These are phyloP conservation scores for Dendroctonus valens DNA, from an alignment of 1,140 invertebrate species.

Conservation along the genomic window DNA sequence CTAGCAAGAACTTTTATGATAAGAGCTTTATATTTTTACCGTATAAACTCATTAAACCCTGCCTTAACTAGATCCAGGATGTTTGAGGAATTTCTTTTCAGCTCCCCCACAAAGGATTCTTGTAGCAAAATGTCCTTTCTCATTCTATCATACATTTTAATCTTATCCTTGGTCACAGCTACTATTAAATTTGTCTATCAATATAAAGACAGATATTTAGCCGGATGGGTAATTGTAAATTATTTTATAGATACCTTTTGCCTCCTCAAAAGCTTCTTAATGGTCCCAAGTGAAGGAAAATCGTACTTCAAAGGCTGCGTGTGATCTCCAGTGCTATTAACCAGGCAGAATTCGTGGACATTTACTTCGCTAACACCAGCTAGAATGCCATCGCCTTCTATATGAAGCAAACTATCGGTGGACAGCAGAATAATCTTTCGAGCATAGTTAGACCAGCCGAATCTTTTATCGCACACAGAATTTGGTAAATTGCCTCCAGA, in stretches of 20 bases:
- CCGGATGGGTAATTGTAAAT: too few species aligned
- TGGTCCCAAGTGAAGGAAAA: slow-evolving; percentile 63
- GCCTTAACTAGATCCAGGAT: slow-evolving; percentile 60
- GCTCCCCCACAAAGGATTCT: slow-evolving; percentile 58
- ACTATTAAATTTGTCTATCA: slow-evolving; percentile 61
- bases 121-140: slow-evolving; percentile 54
- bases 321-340: slow-evolving; percentile 58
- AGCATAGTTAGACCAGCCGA: slow-evolving; percentile 49
- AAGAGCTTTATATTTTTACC: slow-evolving; percentile 6
- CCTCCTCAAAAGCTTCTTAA: slow-evolving; percentile 55
- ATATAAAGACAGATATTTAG: background rate
- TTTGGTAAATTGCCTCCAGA: slow-evolving; percentile 63
- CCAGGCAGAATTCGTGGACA: slow-evolving; percentile 56
- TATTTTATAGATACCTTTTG: slow-evolving; percentile 50
- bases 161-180: slow-evolving; percentile 55
- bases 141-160: slow-evolving; percentile 56
- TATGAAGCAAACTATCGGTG: slow-evolving; percentile 51
- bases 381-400: slow-evolving; percentile 52
- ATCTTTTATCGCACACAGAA: slow-evolving; percentile 48
- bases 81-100: slow-evolving; percentile 61
- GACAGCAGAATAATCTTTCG: slow-evolving; percentile 50
- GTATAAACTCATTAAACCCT: slow-evolving; percentile 23
- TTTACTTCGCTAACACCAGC: slow-evolving; percentile 39
- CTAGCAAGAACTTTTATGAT: too few species aligned
- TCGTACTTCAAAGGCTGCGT: slow-evolving; percentile 56